These are phyloP conservation scores for Spilogale gracilis DNA, from an alignment of 2,113 vertebrate genomes.

Conservation along the genomic window DNA sequence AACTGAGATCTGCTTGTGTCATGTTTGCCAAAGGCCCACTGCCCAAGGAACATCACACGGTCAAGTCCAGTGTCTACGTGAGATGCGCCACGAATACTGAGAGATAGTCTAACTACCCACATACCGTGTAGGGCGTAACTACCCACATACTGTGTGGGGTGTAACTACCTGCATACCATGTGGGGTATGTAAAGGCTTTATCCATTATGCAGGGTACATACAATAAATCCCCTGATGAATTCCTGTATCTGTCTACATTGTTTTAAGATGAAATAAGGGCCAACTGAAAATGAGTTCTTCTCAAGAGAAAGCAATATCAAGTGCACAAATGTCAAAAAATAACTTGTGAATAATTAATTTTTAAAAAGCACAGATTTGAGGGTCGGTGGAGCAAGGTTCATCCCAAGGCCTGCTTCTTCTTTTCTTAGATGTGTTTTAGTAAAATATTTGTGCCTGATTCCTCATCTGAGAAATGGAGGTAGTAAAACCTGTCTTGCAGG, in stretches of 20 bases:
- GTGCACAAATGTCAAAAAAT: neutral
- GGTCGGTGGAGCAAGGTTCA: neutral
- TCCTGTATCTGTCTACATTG: neutral
- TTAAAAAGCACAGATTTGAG: neutral
- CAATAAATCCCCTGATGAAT: neutral
- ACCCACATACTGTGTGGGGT: neutral
- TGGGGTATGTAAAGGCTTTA: neutral
- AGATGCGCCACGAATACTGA: neutral
- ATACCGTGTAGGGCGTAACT: neutral
- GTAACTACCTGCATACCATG: neutral
- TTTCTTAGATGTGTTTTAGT: neutral
- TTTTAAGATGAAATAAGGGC: neutral
- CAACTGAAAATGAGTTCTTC: neutral
- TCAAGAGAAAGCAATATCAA: neutral
- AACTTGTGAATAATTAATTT: neutral
- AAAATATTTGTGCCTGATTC: neutral
- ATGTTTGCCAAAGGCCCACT: neutral
- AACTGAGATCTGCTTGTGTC: neutral
- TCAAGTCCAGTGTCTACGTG: neutral
- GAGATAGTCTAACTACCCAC: neutral
- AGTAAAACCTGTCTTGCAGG: constrained; percentile 1
- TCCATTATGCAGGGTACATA: neutral
- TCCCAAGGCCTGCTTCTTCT: neutral
- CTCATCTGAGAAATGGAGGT: neutral
- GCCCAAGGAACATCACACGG: neutral